These are phyloP conservation scores for Lamproptera curius DNA, from an alignment of 2,888 invertebrate species.

Conservation along the genomic window DNA sequence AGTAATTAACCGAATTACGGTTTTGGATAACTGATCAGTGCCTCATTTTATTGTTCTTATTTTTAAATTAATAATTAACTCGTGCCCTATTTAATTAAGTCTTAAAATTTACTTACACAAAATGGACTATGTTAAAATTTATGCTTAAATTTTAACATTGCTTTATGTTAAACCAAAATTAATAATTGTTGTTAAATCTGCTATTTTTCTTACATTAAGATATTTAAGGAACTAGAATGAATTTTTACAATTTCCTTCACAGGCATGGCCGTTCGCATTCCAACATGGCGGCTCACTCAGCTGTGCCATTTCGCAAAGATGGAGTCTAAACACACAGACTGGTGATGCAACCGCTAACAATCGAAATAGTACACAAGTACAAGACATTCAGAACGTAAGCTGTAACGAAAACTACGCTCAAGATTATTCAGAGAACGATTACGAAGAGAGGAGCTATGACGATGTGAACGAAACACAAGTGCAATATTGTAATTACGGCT, in stretches of 20 bases:
- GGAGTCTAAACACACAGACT: conserved; percentile 51
- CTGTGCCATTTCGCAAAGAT: conserved; percentile 64
- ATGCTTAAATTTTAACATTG: no score
- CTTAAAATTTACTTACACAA: no score
- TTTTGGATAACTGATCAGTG: no score
- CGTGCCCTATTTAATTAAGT: no score
- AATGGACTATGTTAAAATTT: no score
- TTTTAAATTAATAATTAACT: no score
- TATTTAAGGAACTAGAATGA: no score
- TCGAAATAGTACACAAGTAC: conserved; percentile 29
- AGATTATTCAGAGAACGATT: conserved; percentile 62
- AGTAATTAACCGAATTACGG: no score
- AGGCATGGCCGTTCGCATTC: conserved; percentile 92
- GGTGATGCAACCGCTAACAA: conserved; percentile 32
- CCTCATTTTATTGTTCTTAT: no score
- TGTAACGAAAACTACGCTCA: conserved; percentile 43
- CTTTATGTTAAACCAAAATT: no score
- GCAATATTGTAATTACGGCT: conserved; percentile 63
- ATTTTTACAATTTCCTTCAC: conserved; percentile 50
- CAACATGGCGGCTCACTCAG: conserved; percentile 79
- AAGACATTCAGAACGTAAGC: conserved; percentile 28
- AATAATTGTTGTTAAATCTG: no score
- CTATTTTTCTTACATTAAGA: no score
- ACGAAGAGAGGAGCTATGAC: conserved; percentile 58
- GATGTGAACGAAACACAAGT: conserved; percentile 45